phyloP scores from a whole-genome alignment of 2,797 vertebrate species.

The Phataginus tricuspis region DNA sequence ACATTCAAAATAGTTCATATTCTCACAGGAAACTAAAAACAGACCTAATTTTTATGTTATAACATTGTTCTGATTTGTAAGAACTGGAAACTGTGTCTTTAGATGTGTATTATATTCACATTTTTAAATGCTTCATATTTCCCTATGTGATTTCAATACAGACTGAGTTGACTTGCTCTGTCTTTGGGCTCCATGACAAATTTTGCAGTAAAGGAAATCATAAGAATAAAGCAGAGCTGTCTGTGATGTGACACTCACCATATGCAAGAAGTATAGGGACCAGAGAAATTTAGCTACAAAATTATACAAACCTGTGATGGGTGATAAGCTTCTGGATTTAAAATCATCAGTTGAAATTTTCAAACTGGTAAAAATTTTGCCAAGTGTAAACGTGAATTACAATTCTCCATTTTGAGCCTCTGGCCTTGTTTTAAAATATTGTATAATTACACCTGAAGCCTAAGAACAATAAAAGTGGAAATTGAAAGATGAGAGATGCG shows the following conservation, averaged over 20 bases:
- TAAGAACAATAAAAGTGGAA: background rate
- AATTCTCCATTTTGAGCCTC: background rate
- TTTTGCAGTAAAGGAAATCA: background rate
- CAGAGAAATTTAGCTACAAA: background rate
- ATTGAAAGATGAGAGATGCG: background rate
- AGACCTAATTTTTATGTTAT: background rate
- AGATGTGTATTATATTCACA: background rate
- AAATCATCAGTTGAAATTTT: background rate
- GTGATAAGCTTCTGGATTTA: background rate
- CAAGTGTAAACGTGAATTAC: background rate
- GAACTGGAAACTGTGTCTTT: background rate
- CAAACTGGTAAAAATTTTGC: background rate
- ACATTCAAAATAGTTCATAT: background rate
- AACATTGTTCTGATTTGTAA: background rate
- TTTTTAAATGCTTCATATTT: background rate
- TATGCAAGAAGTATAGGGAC: background rate
- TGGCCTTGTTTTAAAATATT: background rate
- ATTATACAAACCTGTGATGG: background rate
- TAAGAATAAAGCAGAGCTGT: background rate
- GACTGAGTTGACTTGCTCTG: background rate
- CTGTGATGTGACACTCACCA: background rate
- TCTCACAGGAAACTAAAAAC: background rate
- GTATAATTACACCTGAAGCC: background rate
- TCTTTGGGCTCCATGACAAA: background rate
- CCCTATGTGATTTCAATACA: background rate